Evolutionary conservation across 1,140 invertebrate genomes (phyloP).

Genomic region (Semibalanus balanoides): DNA sequence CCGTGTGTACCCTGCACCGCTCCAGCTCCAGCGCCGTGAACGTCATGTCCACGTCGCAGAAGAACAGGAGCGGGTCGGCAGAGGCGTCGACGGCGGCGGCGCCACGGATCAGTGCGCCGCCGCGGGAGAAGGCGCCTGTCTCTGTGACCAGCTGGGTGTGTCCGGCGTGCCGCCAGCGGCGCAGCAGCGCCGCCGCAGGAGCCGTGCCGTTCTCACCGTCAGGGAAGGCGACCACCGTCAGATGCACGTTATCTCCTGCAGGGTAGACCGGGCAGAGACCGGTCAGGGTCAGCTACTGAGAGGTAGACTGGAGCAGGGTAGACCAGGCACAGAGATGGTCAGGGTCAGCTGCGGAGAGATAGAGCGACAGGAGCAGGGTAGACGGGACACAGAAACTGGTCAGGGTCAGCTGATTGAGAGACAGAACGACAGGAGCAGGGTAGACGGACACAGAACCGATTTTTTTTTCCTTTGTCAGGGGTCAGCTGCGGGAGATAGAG

Average conservation of each 20-base stretch:
- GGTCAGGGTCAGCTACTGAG: no score
- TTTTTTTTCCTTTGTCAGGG: no score
- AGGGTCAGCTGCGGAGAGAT: background rate
- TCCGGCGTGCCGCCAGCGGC: background rate
- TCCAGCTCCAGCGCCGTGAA: slow-evolving; percentile 61
- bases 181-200: background rate
- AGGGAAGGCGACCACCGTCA: background rate
- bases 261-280: no score
- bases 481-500: no score
- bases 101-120: background rate
- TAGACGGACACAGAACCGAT: no score
- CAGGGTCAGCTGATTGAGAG: no score
- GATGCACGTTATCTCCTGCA: slow-evolving; percentile 23
- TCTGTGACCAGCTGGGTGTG: slow-evolving; percentile 31
- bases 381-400: no score
- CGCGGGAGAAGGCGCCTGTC: slow-evolving; percentile 28
- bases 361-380: no score
- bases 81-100: slow-evolving; percentile 16
- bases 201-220: background rate
- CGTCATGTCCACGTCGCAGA: slow-evolving; percentile 69
- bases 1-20: slow-evolving; percentile 38
- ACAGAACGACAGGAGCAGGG: no score
- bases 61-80: slow-evolving; percentile 51
- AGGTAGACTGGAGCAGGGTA: background rate
- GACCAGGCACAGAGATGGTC: background rate